These are phyloP conservation scores for Sigmodon hispidus DNA, from an alignment of 2,113 vertebrate species.

Conservation along the genomic window DNA sequence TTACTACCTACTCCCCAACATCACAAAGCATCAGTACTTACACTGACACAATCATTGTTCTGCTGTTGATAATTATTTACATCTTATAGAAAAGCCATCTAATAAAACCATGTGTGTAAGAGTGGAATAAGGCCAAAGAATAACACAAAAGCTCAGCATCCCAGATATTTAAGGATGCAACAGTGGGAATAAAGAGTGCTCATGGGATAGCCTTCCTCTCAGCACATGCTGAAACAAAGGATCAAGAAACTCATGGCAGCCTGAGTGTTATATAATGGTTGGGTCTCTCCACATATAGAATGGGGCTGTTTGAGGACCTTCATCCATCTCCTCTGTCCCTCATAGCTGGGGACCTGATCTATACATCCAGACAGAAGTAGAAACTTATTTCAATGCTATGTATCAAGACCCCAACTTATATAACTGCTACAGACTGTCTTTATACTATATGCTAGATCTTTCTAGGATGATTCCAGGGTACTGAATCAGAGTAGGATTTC, in stretches of 20 bases:
- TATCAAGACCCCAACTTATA: neutral
- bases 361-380: neutral
- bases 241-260: neutral
- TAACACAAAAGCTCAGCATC: neutral
- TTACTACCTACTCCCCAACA: neutral
- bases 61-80: neutral
- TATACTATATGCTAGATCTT: neutral
- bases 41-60: neutral
- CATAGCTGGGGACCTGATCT: neutral
- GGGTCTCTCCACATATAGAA: neutral
- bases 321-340: neutral
- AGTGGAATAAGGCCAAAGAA: neutral
- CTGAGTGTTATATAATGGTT: neutral
- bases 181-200: neutral
- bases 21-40: neutral
- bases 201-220: neutral
- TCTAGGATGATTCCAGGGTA: neutral
- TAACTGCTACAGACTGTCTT: neutral
- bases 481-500: neutral
- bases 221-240: neutral
- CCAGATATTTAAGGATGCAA: neutral
- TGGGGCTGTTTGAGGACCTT: neutral
- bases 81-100: neutral
- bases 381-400: neutral
- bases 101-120: neutral